Conservation (phyloP, 2,888 invertebrate species). For the Andrena minutula region DNA sequence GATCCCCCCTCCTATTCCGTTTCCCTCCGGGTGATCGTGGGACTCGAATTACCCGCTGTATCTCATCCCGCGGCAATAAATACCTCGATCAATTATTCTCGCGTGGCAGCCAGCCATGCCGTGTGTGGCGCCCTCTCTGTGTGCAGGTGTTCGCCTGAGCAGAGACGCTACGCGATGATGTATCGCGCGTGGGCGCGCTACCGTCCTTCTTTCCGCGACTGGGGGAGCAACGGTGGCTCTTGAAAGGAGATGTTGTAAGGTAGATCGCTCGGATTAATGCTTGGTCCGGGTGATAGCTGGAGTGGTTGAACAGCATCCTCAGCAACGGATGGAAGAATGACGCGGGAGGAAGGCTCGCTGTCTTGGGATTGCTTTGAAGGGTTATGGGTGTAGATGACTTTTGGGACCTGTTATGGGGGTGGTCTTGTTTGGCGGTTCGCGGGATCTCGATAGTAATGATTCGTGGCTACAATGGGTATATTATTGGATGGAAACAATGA, state of each 20-base stretch:
- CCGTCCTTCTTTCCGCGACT: conserved; percentile 4
- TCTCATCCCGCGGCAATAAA: conserved; percentile 66
- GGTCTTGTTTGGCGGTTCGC: not conserved
- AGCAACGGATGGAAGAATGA: not conserved
- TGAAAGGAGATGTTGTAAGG: conserved; percentile 32
- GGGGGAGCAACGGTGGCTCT: not conserved
- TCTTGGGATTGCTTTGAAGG: conserved; percentile 4
- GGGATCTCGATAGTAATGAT: conserved; percentile 9
- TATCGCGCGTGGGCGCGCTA: conserved; percentile 16
- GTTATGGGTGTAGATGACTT: conserved; percentile 1
- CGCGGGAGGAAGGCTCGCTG: not conserved
- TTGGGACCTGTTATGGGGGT: not conserved
- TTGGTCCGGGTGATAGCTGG: conserved; percentile 1
- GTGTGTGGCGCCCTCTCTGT: conserved; percentile 12
- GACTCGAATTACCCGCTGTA: conserved; percentile 64
- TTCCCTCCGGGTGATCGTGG: conserved; percentile 26
- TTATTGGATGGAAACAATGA: conserved; percentile 45
- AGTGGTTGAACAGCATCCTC: not conserved
- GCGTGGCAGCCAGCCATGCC: conserved; percentile 23
- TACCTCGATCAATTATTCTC: conserved; percentile 69
- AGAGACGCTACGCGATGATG: conserved; percentile 22
- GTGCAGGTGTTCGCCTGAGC: conserved; percentile 13
- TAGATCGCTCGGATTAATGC: conserved; percentile 37
- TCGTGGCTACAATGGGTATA: conserved; percentile 23
- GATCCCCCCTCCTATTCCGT: conserved; percentile 4